These are phyloP conservation scores for Drosophila ustulata DNA, from an alignment of 2,888 invertebrate species.

Conservation along the genomic window DNA sequence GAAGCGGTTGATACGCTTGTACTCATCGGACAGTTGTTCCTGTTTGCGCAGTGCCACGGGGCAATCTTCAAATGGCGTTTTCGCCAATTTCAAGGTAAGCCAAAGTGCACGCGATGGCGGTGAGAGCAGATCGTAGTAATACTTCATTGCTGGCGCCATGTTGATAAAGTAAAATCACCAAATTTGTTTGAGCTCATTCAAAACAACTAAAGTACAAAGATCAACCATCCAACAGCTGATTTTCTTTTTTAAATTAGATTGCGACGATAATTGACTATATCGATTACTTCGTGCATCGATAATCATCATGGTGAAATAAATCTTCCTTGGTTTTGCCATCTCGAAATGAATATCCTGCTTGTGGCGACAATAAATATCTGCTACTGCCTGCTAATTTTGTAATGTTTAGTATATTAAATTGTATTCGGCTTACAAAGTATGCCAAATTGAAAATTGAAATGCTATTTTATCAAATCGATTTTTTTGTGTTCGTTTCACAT, in stretches of 20 bases:
- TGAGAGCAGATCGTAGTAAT: conserved; percentile 90
- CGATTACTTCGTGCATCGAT: not conserved
- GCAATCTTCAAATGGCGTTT: conserved; percentile 88
- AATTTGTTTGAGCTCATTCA: not conserved
- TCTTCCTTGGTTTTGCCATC: too few relatives aligned
- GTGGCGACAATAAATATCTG: too few relatives aligned
- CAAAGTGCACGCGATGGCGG: conserved; percentile 90
- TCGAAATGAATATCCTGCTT: too few relatives aligned
- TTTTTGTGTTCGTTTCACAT: too few relatives aligned
- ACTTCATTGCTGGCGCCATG: conserved; percentile 74
- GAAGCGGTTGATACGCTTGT: conserved; percentile 86
- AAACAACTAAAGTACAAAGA: conserved; percentile 38
- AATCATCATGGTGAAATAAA: too few relatives aligned
- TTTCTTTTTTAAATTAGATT: not conserved
- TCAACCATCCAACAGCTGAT: not conserved
- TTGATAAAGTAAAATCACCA: not conserved
- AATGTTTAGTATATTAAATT: too few relatives aligned
- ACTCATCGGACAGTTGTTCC: conserved; percentile 88
- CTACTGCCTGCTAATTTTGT: too few relatives aligned
- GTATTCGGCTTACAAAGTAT: too few relatives aligned
- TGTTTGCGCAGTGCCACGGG: conserved; percentile 88
- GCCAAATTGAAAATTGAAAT: too few relatives aligned
- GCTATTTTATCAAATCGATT: too few relatives aligned
- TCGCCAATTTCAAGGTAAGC: conserved; percentile 88
- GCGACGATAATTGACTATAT: conserved; percentile 6